Evolutionary conservation across 1,140 invertebrate species (phyloP), one percentile per base, ranked within the genome.

Genomic region (Drosophila mayri): DNA sequence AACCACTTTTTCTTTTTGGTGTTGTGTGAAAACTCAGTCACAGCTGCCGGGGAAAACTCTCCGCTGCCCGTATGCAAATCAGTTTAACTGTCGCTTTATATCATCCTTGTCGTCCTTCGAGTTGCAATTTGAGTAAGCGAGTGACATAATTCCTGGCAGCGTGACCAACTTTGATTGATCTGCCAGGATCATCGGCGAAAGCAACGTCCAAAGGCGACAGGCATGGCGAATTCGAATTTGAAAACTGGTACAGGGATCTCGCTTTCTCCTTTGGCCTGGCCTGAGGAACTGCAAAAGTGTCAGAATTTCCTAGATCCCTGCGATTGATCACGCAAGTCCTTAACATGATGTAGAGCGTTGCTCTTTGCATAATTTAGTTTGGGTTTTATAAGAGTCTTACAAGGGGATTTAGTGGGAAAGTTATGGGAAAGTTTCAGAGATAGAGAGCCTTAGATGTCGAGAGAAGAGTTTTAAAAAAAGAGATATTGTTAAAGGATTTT

Each of bases 131-230:
- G 91, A 92, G 90, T 77, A 91, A 79, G 67, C 79, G 83, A 82
- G 74, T 92, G 91, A 92, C 91, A 92, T 92, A 92, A 92, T 92
- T 92, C 87, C 78, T 74, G 86, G 91, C 91, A 92, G 79, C 81
- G 73, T 91, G 91, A 92, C 91, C 87, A 92, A 92, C 77, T 92
- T 92, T 92, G 91, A 92, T 92, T 92, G 91, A 92, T 92, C 84
- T 79, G 78, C 77, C 49, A 76, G 54, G 87, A 90, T 90, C 46
- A 47, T 47, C 81, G 70, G 86, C 66, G 80, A 74, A 88, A 84
- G 67, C 71, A 61, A 50, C 64, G 35, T 40, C 43, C 52, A 41
- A 52, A 66, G 52, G 55, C 74, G 85, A 88, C 84, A 81, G 76
- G 58, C 86, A 59, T 90, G 32, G 79, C 86, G 76, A 90, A 90